Evolutionary conservation across 2,797 vertebrate genomes (phyloP).

Genomic region (Triplophysa bombifrons): DNA sequence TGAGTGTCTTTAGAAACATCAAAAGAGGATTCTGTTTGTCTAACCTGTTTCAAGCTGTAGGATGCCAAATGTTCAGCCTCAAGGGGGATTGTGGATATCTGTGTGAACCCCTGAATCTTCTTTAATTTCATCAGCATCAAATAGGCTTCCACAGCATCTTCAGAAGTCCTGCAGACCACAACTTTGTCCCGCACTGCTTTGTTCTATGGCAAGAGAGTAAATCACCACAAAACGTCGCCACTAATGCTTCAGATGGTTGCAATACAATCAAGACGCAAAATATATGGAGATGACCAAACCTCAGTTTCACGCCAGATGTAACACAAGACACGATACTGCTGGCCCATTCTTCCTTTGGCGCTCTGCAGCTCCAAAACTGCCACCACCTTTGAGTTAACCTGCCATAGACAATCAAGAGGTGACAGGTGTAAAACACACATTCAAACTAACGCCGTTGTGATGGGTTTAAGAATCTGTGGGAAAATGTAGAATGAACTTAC

Average conservation of each 20-base stretch:
- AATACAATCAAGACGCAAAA: not conserved
- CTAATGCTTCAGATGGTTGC: not conserved
- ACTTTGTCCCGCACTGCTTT: constrained; percentile 54
- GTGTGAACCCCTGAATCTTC: constrained; percentile 64
- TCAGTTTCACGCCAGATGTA: constrained; percentile 52
- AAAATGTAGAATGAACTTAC: constrained; percentile 63
- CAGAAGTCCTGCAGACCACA: constrained; percentile 68
- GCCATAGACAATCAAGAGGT: constrained; percentile 11
- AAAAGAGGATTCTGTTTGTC: not conserved
- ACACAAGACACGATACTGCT: constrained; percentile 71
- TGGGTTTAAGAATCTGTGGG: not conserved
- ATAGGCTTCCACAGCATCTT: constrained; percentile 77
- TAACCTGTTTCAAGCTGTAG: constrained; percentile 77
- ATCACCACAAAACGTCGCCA: constrained; percentile 1
- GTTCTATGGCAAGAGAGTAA: constrained; percentile 47
- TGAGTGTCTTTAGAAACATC: not conserved
- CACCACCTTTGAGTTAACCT: constrained; percentile 47
- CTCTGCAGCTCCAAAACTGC: constrained; percentile 82
- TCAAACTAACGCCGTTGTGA: not conserved
- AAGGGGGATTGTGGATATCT: constrained; percentile 55
- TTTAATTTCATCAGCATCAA: constrained; percentile 65
- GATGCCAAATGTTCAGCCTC: constrained; percentile 74
- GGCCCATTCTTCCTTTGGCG: constrained; percentile 47
- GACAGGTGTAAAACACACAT: not conserved
- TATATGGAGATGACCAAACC: constrained; percentile 55